Percentiles rank a stretch among this genome's conserved stretches.
Evolutionary conservation across 23 tunicate species (phyloP).

Genomic region (Trididemnum miniatum): DNA sequence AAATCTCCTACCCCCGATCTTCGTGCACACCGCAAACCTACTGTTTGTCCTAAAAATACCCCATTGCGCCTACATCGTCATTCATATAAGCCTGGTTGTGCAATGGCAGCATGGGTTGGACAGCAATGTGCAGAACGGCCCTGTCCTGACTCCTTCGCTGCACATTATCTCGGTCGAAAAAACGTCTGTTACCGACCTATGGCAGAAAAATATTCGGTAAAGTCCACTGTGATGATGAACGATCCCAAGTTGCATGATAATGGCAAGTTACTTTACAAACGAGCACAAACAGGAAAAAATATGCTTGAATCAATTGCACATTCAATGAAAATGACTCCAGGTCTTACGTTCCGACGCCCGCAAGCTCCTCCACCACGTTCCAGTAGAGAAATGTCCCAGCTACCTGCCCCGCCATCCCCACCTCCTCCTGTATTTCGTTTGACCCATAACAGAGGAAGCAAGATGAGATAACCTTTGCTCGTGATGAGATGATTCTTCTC

Average conservation of each 20-base stretch:
- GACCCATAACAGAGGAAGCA: constrained; percentile 3
- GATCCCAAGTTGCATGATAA: too few species aligned
- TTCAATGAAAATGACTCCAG: not conserved
- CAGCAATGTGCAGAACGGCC: constrained; percentile 11
- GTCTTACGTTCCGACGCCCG: not conserved
- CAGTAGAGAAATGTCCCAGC: not conserved
- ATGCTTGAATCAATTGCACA: constrained; percentile 7
- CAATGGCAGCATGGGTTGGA: constrained; percentile 31
- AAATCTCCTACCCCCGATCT: not conserved
- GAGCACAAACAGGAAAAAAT: constrained; percentile 9
- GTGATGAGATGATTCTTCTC: too few species aligned
- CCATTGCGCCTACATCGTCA: too few species aligned
- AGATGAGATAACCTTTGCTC: too few species aligned
- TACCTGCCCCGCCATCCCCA: not conserved
- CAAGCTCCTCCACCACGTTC: not conserved
- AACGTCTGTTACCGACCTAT: not conserved
- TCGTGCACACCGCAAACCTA: not conserved
- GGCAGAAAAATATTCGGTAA: not conserved
- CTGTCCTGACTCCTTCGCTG: not conserved
- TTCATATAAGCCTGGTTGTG: constrained; percentile 2
- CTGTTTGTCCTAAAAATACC: not conserved
- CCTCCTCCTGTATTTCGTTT: not conserved
- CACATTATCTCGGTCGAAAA: not conserved
- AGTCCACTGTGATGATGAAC: too few species aligned
- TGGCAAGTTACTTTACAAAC: constrained; percentile 29